A percentile compares a stretch with the other conserved stretches of the same genome.
Evolutionary conservation across 2,797 vertebrate genomes (phyloP).

Genomic region (Astyanax mexicanus): DNA sequence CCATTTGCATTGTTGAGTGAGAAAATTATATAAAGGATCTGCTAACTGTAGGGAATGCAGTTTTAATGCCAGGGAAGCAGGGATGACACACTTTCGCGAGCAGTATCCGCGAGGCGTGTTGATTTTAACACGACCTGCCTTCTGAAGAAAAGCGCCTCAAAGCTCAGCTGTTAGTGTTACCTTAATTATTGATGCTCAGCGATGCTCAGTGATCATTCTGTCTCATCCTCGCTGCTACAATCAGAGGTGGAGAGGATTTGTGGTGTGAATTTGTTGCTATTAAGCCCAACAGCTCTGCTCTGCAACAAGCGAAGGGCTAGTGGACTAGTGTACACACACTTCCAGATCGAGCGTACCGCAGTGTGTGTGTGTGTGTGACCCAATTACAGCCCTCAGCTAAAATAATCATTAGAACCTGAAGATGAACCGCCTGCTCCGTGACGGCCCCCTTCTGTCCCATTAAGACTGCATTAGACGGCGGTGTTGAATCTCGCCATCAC

Average conservation of each 20-base stretch:
- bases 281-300: constrained; percentile 14
- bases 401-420: constrained; percentile 77
- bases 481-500: constrained; percentile 64
- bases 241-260: constrained; percentile 19
- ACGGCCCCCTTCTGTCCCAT: constrained; percentile 66
- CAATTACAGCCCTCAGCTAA: constrained; percentile 78
- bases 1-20: no score
- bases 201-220: constrained; percentile 32
- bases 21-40: not conserved
- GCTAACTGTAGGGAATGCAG: no score
- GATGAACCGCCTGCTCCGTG: constrained; percentile 65
- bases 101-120: not conserved
- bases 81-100: not conserved
- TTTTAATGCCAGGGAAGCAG: not conserved
- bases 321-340: no score
- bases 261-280: constrained; percentile 29
- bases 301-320: constrained; percentile 30
- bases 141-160: not conserved
- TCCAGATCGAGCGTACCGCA: constrained; percentile 64
- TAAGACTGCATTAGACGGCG: constrained; percentile 65
- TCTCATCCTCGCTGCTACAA: constrained; percentile 24
- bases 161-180: not conserved
- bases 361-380: constrained; percentile 65
- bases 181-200: constrained; percentile 22
- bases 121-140: not conserved